Evolutionary conservation across 2,888 invertebrate species (phyloP).

Genomic region (Microctonus hyperodae): DNA sequence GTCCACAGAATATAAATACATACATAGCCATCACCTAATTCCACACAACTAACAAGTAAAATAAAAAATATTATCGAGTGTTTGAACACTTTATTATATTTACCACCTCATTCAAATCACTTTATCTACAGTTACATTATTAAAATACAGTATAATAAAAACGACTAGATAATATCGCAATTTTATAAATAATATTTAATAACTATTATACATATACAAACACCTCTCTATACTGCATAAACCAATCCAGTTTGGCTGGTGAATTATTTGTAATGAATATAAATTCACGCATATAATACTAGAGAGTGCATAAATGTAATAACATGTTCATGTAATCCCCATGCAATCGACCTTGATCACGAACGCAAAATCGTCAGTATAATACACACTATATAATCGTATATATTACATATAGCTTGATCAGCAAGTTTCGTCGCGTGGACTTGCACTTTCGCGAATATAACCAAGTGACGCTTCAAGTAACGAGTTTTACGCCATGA

Average conservation of each 20-base stretch:
- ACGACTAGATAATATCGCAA: not conserved
- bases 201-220: not conserved
- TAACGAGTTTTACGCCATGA: slow-evolving; percentile 38
- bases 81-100: not conserved
- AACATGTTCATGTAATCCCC: slow-evolving; percentile 38
- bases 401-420: slow-evolving; percentile 33
- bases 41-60: no score
- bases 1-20: no score
- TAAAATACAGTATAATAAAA: not conserved
- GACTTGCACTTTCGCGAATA: slow-evolving; percentile 34
- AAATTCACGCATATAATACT: no score
- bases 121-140: not conserved
- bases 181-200: not conserved
- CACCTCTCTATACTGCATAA: no score
- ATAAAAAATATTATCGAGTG: not conserved
- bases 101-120: not conserved
- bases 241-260: not conserved
- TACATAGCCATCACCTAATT: no score
- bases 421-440: slow-evolving; percentile 35
- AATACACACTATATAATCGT: slow-evolving; percentile 28
- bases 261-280: not conserved
- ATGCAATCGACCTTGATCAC: slow-evolving; percentile 44
- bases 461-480: slow-evolving; percentile 33
- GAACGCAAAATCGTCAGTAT: slow-evolving; percentile 40
- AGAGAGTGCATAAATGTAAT: not conserved